A percentile compares a stretch with the other conserved stretches of the same genome.
These are phyloP conservation scores for Dipus sagitta DNA, from an alignment of 2,797 vertebrate species.

Conservation along the genomic window DNA sequence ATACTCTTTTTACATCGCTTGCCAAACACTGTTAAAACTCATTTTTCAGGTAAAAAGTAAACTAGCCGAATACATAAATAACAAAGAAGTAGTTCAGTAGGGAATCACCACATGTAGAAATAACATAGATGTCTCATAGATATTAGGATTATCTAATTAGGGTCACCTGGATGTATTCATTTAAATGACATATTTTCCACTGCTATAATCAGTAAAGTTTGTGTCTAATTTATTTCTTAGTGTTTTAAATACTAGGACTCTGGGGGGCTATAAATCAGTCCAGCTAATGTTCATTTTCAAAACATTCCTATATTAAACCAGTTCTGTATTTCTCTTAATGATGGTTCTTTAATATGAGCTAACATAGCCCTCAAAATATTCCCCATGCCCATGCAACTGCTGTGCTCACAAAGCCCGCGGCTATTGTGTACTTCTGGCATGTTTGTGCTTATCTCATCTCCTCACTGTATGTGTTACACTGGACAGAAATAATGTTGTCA, in stretches of 20 bases:
- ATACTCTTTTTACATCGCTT: slow-evolving; percentile 74
- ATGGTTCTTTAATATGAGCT: neutral
- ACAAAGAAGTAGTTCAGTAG: neutral
- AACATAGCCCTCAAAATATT: neutral
- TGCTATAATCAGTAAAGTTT: neutral
- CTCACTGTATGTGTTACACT: neutral
- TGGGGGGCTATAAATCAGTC: neutral
- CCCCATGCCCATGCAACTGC: neutral
- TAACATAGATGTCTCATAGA: slow-evolving; percentile 71
- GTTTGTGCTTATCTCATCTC: neutral
- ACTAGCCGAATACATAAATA: slow-evolving; percentile 62
- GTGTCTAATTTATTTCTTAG: slow-evolving; percentile 57
- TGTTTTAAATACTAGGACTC: neutral
- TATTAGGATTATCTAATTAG: slow-evolving; percentile 74
- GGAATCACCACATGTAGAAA: slow-evolving; percentile 77
- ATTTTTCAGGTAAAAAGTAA: slow-evolving; percentile 75
- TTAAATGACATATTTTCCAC: slow-evolving; percentile 57
- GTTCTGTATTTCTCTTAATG: neutral
- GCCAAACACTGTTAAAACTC: slow-evolving; percentile 76
- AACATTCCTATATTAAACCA: neutral
- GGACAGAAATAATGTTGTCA: neutral
- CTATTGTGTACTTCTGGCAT: neutral
- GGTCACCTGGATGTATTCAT: slow-evolving; percentile 65
- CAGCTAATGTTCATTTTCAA: slow-evolving; percentile 47
- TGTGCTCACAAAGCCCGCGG: neutral